A percentile compares a stretch with the other conserved stretches of the same genome.
Evolutionary conservation across 2,888 invertebrate species (phyloP).

Genomic region (Ormyrus rosae): DNA sequence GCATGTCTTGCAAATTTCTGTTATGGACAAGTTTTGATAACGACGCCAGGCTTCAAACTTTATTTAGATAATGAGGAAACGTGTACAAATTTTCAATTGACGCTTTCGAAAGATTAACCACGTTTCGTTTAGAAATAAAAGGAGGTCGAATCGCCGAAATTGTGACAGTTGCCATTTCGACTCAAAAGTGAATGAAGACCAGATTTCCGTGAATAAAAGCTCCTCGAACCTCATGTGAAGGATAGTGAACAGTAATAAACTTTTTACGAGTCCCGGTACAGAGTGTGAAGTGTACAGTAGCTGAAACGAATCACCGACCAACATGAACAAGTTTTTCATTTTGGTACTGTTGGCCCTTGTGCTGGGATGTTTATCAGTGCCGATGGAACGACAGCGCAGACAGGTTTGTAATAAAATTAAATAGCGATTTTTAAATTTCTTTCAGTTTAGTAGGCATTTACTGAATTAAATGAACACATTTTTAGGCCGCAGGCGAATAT

Average conservation of each 20-base stretch:
- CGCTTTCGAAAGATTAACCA: constrained; percentile 31
- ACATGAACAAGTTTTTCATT: constrained; percentile 7
- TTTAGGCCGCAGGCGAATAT: too few species aligned
- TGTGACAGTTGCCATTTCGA: constrained; percentile 1
- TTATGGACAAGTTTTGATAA: background rate
- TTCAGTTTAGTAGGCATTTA: background rate
- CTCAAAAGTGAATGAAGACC: background rate
- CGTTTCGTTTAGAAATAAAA: constrained; percentile 36
- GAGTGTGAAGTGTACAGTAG: too few species aligned
- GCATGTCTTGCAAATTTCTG: background rate
- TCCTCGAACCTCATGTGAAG: too few species aligned
- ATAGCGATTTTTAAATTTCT: background rate
- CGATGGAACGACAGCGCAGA: background rate
- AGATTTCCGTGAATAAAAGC: background rate
- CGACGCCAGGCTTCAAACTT: background rate
- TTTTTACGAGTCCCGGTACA: too few species aligned
- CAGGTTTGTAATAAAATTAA: constrained; percentile 14
- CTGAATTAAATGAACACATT: too few species aligned
- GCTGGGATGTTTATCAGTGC: constrained; percentile 10
- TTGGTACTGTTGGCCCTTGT: constrained; percentile 2
- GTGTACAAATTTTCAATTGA: constrained; percentile 21
- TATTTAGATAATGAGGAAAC: constrained; percentile 2
- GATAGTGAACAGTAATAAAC: too few species aligned
- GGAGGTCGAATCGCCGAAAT: background rate
- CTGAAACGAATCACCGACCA: background rate